Evolutionary conservation across 2,113 vertebrate genomes (phyloP), one percentile per base, ranked within the genome.

Genomic region (Xiphophorus maculatus): DNA sequence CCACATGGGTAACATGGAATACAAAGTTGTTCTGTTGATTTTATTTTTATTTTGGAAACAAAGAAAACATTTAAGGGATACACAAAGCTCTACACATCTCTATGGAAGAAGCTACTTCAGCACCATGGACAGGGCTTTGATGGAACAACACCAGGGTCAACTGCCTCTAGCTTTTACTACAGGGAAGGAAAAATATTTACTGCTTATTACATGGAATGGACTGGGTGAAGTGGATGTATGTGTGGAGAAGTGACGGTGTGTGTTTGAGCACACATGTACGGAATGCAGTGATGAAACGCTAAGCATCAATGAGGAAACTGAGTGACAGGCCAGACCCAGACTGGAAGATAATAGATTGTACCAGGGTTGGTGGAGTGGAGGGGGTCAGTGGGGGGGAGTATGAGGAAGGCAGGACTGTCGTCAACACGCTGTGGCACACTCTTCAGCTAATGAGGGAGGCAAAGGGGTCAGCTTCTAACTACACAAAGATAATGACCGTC

Each of bases 401-500:
- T 76, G 84, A 83, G 84, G 85, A 82, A 87, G 80, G 71, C 79
- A 85, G 84, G 72, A 89, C 77, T 87, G 75, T 88, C 87, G 89
- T 90, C 91, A 90, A 92, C 92, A 90, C 85, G 89, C 88, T 66
- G 84, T 73, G 66, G 90, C 86, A 78, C 90, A 87, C 90, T 90
- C 90, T 94, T 86, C 92, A 90, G 79, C 89, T 94, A 94, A 94
- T 93, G 93, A 94, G 91, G 85, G 92, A 92, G 88, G 67, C 90
- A 89, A 89, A 85, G 78, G 84, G 93, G 90, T 91, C 92, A 93
- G 90, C 75, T 61, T 90, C 82, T 90, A 91, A 91, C 91, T 88
- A 92, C 91, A 91, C 88, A 89, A 76, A 89, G 90, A 93, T 93
- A 93, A 94, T 94, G 91, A 88, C 91, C 83, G 76, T 86, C 87